Conservation (phyloP, 2,888 invertebrate genomes). For the Dryomyza anilis region DNA sequence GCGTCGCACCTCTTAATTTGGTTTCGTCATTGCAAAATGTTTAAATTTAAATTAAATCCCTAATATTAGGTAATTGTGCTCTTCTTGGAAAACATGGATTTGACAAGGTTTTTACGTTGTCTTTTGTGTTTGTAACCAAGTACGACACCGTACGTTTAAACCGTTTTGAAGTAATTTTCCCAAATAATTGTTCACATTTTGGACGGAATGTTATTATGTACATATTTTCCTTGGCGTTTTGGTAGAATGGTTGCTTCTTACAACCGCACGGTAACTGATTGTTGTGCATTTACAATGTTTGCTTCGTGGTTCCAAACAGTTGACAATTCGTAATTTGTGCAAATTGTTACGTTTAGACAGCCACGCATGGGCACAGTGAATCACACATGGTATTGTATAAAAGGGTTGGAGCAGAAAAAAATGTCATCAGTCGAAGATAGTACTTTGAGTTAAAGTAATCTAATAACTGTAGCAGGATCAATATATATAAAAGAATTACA, state of each 20-base stretch:
- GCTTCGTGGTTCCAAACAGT: constrained; percentile 30
- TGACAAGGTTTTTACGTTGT: constrained; percentile 1
- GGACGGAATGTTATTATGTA: background rate
- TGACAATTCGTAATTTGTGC: constrained; percentile 45
- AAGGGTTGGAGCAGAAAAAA: constrained; percentile 29
- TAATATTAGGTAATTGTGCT: constrained; percentile 24
- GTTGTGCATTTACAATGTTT: constrained; percentile 14
- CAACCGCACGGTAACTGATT: background rate
- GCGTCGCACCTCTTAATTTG: background rate
- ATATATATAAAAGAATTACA: background rate
- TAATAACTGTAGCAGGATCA: no score
- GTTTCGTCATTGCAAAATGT: constrained; percentile 26
- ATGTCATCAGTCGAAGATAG: constrained; percentile 39
- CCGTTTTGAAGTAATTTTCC: constrained; percentile 43
- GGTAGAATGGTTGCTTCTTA: constrained; percentile 44
- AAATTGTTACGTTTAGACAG: constrained; percentile 44
- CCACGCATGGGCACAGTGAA: constrained; percentile 8
- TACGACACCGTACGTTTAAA: background rate
- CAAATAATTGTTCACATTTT: constrained; percentile 46
- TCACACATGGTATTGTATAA: no score
- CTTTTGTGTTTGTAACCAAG: background rate
- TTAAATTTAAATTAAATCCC: constrained; percentile 22
- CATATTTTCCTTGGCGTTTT: constrained; percentile 35
- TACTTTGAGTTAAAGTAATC: background rate
- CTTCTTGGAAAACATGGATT: constrained; percentile 3